Evolutionary conservation across 2,888 invertebrate species (phyloP).

Genomic region (Saturnia japonica): DNA sequence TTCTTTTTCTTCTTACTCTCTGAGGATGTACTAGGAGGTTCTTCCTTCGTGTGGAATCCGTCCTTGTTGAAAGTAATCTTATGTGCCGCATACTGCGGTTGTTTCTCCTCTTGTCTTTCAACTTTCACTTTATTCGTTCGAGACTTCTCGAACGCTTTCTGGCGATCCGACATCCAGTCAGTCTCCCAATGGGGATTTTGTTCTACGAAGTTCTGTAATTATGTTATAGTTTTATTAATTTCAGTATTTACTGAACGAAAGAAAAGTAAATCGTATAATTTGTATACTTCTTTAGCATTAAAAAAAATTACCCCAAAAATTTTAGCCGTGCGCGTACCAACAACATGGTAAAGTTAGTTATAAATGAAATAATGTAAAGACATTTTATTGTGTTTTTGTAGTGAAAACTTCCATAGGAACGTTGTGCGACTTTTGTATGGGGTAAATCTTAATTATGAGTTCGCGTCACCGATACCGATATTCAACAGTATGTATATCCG

Average conservation of each 20-base stretch:
- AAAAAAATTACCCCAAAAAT: conserved; percentile 57
- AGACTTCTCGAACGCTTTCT: conserved; percentile 84
- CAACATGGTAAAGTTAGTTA: too few species aligned
- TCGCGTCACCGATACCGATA: too few species aligned
- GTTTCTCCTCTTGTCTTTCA: conserved; percentile 46
- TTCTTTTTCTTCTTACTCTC: conserved; percentile 72
- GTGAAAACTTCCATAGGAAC: too few species aligned
- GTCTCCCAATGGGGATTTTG: conserved; percentile 94
- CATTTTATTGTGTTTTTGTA: too few species aligned
- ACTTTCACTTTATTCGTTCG: conserved; percentile 48
- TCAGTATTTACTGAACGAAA: not conserved
- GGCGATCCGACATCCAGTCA: conserved; percentile 92
- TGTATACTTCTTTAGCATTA: too few species aligned
- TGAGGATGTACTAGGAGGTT: not conserved
- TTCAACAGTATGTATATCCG: too few species aligned
- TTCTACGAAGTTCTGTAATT: conserved; percentile 87
- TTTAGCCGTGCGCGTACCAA: too few species aligned
- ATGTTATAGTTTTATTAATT: not conserved
- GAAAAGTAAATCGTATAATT: not conserved
- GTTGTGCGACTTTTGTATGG: too few species aligned
- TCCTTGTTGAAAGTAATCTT: conserved; percentile 77
- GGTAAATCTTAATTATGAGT: too few species aligned
- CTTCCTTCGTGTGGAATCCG: conserved; percentile 67
- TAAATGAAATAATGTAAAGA: too few species aligned
- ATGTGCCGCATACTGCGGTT: conserved; percentile 62